Evolutionary conservation across 2,113 vertebrate genomes (phyloP).

Genomic region (Eclectus roratus): DNA sequence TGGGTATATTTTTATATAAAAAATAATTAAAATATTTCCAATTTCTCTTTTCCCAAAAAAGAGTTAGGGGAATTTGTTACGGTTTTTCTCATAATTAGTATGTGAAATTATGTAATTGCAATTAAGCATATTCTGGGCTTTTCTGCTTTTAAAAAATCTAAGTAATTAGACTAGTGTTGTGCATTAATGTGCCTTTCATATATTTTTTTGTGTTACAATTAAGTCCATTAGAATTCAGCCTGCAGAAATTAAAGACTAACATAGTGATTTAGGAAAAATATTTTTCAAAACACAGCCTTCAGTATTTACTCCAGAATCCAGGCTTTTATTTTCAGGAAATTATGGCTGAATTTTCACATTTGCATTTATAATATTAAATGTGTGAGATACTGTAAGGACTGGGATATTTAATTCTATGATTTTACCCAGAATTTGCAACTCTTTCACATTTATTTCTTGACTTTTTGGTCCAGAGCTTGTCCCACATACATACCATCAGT

Average conservation of each 20-base stretch:
- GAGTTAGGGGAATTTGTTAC: not conserved
- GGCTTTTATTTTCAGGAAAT: not conserved
- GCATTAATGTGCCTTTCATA: not conserved
- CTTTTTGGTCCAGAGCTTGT: not conserved
- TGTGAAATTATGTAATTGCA: not conserved
- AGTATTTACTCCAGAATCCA: not conserved
- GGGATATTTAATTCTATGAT: not conserved
- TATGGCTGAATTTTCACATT: not conserved
- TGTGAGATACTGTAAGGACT: not conserved
- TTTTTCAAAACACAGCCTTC: not conserved
- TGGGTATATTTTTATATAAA: not conserved
- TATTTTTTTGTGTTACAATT: not conserved
- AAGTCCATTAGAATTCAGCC: not conserved
- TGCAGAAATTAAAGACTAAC: not conserved
- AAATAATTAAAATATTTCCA: not conserved
- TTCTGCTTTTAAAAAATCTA: not conserved
- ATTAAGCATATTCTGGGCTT: not conserved
- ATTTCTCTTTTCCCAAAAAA: not conserved
- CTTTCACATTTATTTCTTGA: fast-evolving
- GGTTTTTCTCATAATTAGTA: not conserved
- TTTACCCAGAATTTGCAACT: not conserved
- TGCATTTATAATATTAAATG: not conserved
- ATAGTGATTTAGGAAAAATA: not conserved
- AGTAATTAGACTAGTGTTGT: not conserved
- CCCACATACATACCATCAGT: fast-evolving